Conservation (phyloP, 2,797 vertebrate species). For the Labeo calbasu region DNA sequence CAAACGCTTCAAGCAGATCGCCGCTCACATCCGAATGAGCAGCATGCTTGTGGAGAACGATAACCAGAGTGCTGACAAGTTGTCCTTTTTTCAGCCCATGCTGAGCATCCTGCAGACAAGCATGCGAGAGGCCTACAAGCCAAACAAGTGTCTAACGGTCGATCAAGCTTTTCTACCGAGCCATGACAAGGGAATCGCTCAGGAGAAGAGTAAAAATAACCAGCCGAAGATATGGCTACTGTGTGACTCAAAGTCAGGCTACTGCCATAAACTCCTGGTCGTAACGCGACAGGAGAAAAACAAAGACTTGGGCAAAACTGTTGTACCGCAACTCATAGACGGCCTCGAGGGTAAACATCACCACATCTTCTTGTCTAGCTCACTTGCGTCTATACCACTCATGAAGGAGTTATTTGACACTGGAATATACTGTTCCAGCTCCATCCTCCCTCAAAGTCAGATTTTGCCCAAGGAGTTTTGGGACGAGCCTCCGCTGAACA, state of each 20-base stretch:
- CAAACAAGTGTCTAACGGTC: slow-evolving; percentile 76
- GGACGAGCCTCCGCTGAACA: slow-evolving; percentile 66
- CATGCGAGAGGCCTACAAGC: slow-evolving; percentile 73
- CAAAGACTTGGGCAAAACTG: slow-evolving; percentile 65
- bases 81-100: slow-evolving; percentile 75
- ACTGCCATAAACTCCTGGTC: slow-evolving; percentile 79
- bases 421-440: slow-evolving; percentile 77
- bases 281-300: slow-evolving; percentile 58
- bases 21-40: slow-evolving; percentile 73
- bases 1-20: slow-evolving; percentile 76
- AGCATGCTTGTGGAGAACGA: slow-evolving; percentile 61
- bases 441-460: slow-evolving; percentile 67
- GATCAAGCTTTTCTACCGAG: slow-evolving; percentile 75
- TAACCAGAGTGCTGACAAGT: slow-evolving; percentile 57
- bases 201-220: slow-evolving; percentile 51
- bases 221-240: slow-evolving; percentile 81
- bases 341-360: slow-evolving; percentile 75
- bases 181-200: slow-evolving; percentile 63
- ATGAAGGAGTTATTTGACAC: slow-evolving; percentile 72
- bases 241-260: slow-evolving; percentile 84
- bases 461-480: slow-evolving; percentile 73
- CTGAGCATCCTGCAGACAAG: slow-evolving; percentile 68
- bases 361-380: slow-evolving; percentile 78
- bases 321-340: slow-evolving; percentile 72
- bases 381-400: slow-evolving; percentile 71